Base-by-base conservation (phyloP, 2,888 invertebrate genomes). In the Pedicia rivosa region DNA sequence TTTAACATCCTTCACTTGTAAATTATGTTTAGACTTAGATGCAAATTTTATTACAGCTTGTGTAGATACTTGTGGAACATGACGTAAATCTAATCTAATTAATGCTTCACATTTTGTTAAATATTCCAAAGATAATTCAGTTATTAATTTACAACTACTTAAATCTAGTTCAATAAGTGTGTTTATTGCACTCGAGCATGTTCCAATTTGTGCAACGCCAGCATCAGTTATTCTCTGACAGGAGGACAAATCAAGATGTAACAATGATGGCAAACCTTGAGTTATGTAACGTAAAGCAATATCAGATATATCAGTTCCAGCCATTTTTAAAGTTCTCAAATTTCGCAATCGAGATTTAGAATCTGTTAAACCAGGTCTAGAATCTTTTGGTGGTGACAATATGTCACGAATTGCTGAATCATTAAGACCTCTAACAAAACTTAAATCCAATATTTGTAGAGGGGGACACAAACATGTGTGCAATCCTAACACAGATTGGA, bases 221-320 rank as follows among this genome's bases (percentile, higher is more conserved):
- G 87, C 84, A 58, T 92, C 90, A 1, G 88, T 86, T 27, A 92
- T 72, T 16, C 87, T 72, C 39, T 82, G 78, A 59, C 92, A 92
- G 38, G 84, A 82, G 44, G 86, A 74, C 46, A 92, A 67, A 62
- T 88, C 84, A 47, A 92, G 62, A 45, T 74, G 74, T 39, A 71
- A 69, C 37, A 92, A 64, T 48, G 71, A 70, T 0, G 82, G 81
- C 38, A 86, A 54, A 44, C 83, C 80, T 63, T 86, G 76, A 1
- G 74, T 75, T 6, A 79, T 72, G 47, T 78, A 78, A 9, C 78
- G 68, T 41, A 59, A 46, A 1, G 57, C 58, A n/a, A 86, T 78
- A 55, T 92, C 92, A 0, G 87, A 83, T 43, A 94, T 74, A 49
- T 90, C 88, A 1, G 88, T 88, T 9, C 91, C 91, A 16, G 86